Conservation (phyloP, 2,888 invertebrate species). For the Hetaerina titia region DNA sequence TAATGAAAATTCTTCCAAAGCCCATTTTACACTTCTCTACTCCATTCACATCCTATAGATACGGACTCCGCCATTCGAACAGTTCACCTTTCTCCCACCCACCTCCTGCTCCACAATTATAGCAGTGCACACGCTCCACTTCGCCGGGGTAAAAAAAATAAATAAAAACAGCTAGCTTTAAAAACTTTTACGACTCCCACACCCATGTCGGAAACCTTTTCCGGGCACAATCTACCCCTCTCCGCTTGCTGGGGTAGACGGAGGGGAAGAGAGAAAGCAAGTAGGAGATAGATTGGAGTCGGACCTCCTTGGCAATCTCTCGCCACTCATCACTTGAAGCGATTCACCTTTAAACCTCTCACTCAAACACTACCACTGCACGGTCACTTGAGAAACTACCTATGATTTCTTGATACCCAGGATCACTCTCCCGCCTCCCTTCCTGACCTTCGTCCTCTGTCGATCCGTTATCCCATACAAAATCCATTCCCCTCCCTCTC, state of each 20-base stretch:
- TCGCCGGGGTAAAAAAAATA: not conserved
- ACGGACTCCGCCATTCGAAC: not conserved
- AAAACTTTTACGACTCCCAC: conserved; percentile 1
- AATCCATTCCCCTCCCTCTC: not conserved
- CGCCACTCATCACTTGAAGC: not conserved
- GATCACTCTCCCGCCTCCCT: not conserved
- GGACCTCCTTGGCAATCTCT: not conserved
- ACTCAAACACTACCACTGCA: not conserved
- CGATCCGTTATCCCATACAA: not conserved
- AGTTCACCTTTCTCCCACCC: not conserved
- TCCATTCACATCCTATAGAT: not conserved
- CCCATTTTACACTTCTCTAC: not conserved
- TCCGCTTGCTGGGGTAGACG: not conserved
- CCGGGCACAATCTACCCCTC: not conserved
- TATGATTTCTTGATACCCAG: not conserved
- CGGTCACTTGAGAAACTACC: not conserved
- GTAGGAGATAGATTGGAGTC: not conserved
- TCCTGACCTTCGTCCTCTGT: not conserved
- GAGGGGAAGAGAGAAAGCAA: not conserved
- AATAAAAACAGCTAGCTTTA: not conserved
- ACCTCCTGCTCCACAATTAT: not conserved
- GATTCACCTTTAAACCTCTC: not conserved
- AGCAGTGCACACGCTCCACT: not conserved
- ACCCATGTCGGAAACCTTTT: not conserved
- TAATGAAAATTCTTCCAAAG: conserved; percentile 27